These are phyloP conservation scores for Cheilinus undulatus DNA, from an alignment of 2,113 vertebrate species.

Conservation along the genomic window DNA sequence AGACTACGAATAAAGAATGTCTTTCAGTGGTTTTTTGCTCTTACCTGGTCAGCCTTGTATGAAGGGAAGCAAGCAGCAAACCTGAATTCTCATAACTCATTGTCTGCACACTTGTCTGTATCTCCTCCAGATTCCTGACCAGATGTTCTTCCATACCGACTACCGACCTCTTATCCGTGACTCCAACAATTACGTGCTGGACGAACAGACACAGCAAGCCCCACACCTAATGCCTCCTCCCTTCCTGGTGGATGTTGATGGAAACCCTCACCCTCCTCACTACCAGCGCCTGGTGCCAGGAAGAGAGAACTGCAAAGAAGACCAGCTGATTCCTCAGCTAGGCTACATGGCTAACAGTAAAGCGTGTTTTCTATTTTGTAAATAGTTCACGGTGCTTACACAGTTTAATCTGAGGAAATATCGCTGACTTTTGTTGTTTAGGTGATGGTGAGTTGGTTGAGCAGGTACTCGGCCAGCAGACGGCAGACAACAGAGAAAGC, in stretches of 20 bases:
- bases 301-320: slow-evolving; percentile 96
- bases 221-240: slow-evolving; percentile 98
- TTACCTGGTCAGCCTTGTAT: too few relatives aligned
- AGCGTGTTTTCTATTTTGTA: neutral
- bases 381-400: neutral
- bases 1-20: too few relatives aligned
- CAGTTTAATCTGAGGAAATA: neutral
- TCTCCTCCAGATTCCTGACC: slow-evolving; percentile 92
- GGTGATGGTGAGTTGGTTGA: slow-evolving; percentile 97
- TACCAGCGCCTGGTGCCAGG: slow-evolving; percentile 96
- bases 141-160: slow-evolving; percentile 99
- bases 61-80: neutral
- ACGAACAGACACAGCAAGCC: slow-evolving; percentile 99
- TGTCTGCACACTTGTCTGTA: neutral
- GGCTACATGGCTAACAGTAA: slow-evolving; percentile 98
- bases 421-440: slow-evolving; percentile 66
- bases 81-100: neutral
- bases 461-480: slow-evolving; percentile 97
- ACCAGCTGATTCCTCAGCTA: slow-evolving; percentile 96
- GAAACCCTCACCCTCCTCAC: slow-evolving; percentile 94
- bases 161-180: slow-evolving; percentile 98
- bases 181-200: slow-evolving; percentile 96
- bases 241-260: slow-evolving; percentile 97
- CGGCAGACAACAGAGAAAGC: slow-evolving; percentile 88
- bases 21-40: too few relatives aligned